These are phyloP conservation scores for Ammodramus savannarum DNA, from an alignment of 2,113 vertebrate species.

Conservation along the genomic window DNA sequence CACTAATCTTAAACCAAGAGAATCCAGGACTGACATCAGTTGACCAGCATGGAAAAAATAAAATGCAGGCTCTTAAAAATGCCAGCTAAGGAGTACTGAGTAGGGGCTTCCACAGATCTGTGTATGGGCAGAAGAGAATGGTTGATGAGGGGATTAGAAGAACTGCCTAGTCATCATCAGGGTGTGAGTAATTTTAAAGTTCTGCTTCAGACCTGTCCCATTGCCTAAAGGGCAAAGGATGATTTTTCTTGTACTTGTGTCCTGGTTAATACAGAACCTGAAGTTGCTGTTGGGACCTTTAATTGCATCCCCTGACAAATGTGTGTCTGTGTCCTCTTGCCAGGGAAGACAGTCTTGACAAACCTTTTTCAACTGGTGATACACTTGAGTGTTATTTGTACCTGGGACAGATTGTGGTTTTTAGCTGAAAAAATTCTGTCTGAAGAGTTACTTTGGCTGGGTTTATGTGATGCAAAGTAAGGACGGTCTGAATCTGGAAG, in stretches of 20 bases:
- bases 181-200: neutral
- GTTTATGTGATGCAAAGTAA: neutral
- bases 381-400: neutral
- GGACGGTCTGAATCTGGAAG: neutral
- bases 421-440: neutral
- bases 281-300: neutral
- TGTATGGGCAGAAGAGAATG: neutral
- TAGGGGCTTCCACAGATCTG: neutral
- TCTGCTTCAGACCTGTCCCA: neutral
- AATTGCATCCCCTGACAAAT: neutral
- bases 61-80: neutral
- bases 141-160: neutral
- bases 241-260: neutral
- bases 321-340: neutral
- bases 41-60: neutral
- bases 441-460: neutral
- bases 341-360: neutral
- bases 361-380: neutral
- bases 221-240: neutral
- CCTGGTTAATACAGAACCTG: neutral
- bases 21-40: neutral
- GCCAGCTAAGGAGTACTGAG: neutral
- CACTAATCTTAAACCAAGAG: fast-evolving
- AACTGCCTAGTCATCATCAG: neutral
- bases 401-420: neutral